Conservation (phyloP, 2,113 vertebrate species). For the Nestor notabilis region DNA sequence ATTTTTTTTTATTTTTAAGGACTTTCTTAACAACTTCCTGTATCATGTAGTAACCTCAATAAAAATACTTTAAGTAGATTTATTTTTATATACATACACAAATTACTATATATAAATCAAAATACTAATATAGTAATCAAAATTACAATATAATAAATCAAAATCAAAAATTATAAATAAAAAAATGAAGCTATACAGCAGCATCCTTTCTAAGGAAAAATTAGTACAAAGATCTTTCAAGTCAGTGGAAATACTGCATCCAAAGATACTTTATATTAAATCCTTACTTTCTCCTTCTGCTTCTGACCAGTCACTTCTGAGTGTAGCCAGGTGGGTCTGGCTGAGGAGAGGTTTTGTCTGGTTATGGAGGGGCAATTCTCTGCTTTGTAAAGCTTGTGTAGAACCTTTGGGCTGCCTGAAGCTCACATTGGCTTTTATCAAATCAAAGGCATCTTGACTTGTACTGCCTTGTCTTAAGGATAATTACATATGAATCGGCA, state of each 20-base stretch:
- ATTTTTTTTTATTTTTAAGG: background rate
- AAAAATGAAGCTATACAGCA: background rate
- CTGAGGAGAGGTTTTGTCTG: background rate
- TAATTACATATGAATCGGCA: accelerated
- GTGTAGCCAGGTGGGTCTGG: background rate
- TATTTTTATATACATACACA: background rate
- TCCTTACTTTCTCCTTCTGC: background rate
- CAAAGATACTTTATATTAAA: background rate
- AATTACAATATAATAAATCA: too few relatives aligned
- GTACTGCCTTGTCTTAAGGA: background rate
- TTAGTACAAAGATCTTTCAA: background rate
- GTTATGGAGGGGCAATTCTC: background rate
- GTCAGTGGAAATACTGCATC: background rate
- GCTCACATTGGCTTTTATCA: accelerated
- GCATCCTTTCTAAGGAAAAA: background rate
- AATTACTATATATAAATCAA: too few relatives aligned
- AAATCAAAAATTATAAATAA: too few relatives aligned
- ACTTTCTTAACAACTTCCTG: background rate
- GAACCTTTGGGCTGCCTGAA: background rate
- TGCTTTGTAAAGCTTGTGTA: background rate
- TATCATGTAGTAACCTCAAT: background rate
- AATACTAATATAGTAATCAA: too few relatives aligned
- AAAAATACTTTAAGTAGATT: background rate
- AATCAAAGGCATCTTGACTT: background rate
- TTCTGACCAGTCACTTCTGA: background rate